Evolutionary conservation across 2,888 invertebrate species (phyloP).

Genomic region (Hirtodrosophila confusa): DNA sequence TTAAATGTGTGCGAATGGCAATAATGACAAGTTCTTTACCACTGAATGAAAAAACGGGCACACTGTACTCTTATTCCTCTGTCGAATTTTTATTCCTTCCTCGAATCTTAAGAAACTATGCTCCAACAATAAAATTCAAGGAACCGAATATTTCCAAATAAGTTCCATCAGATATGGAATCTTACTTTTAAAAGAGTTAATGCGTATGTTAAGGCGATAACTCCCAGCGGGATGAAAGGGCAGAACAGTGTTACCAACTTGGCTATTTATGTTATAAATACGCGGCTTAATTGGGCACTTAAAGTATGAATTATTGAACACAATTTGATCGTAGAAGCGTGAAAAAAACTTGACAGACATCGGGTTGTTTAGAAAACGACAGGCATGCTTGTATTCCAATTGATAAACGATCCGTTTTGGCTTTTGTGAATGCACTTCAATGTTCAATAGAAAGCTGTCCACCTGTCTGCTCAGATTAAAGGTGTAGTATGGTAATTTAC

Average conservation of each 20-base stretch:
- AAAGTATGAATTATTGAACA: slow-evolving; percentile 44
- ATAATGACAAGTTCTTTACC: too few species aligned
- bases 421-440: slow-evolving; percentile 1
- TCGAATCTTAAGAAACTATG: too few species aligned
- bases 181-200: not conserved
- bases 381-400: slow-evolving; percentile 37
- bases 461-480: slow-evolving; percentile 1
- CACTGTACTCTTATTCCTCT: too few species aligned
- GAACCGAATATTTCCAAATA: slow-evolving; percentile 34
- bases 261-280: slow-evolving; percentile 37
- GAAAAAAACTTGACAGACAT: slow-evolving; percentile 26
- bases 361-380: slow-evolving; percentile 50
- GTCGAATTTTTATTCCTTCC: too few species aligned
- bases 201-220: slow-evolving; percentile 7
- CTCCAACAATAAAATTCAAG: too few species aligned
- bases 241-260: slow-evolving; percentile 4
- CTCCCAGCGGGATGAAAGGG: slow-evolving; percentile 46
- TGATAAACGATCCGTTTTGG: slow-evolving; percentile 17
- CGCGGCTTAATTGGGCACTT: slow-evolving; percentile 41
- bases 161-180: slow-evolving; percentile 1
- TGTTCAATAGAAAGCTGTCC: slow-evolving; percentile 6
- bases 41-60: too few species aligned
- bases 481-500: not conserved
- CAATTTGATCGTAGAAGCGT: slow-evolving; percentile 30
- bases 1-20: too few species aligned